These are phyloP conservation scores for Metridium senile DNA, from an alignment of 92 coral and sea anemone genomes.

Conservation along the genomic window DNA sequence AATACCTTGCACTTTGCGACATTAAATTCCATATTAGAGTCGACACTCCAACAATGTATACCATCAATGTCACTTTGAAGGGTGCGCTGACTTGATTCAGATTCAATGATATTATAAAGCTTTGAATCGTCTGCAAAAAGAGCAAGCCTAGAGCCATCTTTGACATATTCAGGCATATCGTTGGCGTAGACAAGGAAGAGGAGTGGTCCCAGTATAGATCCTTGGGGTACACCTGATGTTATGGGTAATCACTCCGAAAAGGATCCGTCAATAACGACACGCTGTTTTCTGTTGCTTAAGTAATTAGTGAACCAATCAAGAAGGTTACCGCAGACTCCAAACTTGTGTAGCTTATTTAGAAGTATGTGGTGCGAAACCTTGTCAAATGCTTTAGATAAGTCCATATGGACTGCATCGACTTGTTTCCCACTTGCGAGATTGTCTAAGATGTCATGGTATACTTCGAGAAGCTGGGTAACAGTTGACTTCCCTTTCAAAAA, in stretches of 20 bases:
- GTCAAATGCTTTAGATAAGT: slow-evolving; percentile 56
- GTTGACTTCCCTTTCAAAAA: slow-evolving; percentile 41
- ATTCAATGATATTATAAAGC: slow-evolving; percentile 31
- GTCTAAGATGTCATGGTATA: slow-evolving; percentile 41
- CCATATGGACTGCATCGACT: slow-evolving; percentile 52
- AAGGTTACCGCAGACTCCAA: slow-evolving; percentile 29
- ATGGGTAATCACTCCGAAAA: slow-evolving; percentile 57
- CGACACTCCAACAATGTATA: slow-evolving; percentile 8
- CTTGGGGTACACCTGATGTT: slow-evolving; percentile 57
- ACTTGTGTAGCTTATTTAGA: slow-evolving; percentile 12
- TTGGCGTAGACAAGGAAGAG: slow-evolving; percentile 46
- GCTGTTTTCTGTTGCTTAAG: slow-evolving; percentile 31
- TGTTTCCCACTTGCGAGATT: slow-evolving; percentile 41
- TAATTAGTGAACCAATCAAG: slow-evolving; percentile 41
- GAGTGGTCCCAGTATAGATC: slow-evolving; percentile 56
- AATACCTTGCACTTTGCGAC: slow-evolving; percentile 23
- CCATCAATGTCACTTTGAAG: slow-evolving; percentile 7
- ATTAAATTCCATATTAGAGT: slow-evolving; percentile 5
- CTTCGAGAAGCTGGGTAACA: slow-evolving; percentile 46
- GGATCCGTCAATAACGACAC: slow-evolving; percentile 37
- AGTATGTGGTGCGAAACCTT: slow-evolving; percentile 46
- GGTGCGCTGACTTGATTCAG: neutral
- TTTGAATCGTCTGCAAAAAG: slow-evolving; percentile 55
- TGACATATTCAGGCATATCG: slow-evolving; percentile 36
- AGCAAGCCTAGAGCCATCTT: slow-evolving; percentile 28